Base-by-base conservation (phyloP, 2,797 vertebrate genomes). In the Sciaenops ocellatus region DNA sequence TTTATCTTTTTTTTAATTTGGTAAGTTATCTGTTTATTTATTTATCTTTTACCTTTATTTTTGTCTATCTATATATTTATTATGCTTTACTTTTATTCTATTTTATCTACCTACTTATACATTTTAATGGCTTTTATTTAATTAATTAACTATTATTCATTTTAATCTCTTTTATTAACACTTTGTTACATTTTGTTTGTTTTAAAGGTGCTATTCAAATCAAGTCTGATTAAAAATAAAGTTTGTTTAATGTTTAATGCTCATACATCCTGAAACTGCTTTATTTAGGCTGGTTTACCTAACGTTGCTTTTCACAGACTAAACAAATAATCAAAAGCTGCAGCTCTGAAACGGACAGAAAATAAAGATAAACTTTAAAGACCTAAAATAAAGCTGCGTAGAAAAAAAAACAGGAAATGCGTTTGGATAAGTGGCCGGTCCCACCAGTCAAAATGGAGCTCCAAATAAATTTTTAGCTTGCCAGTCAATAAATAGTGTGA, bases 401-500 rank as follows among this genome's bases (percentile, higher is more conserved):
- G 44, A 38, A 68, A 57, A 48, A 18, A 55, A 65, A 38, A 68
- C 62, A 52, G 20, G 54, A 68, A 64, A 65, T 7, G 17, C 16
- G 17, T 0, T 63, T 5, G 30, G 57, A 62, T 22, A 1, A 38
- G 46, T 24, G 64, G 47, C 2, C 16, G 12, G 60, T 41, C 55
- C 16, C 64, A 68, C n/a, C 28, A 55, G 34, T 52, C 67, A 50
- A 52, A 72, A 67, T 70, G 2, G 18, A 61, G 70, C 67, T 76
- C 44, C 51, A 73, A 83, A 78, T 64, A 72, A 2, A 83, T 74
- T 68, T 34, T 83, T 30, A 77, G 54, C 57, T 34, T 20, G 55
- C 20, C 2, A 61, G 72, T 62, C 77, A 73, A 75, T 54, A 82
- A 87, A 85, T 5, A 76, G 73, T 85, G 68, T 87, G 65, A 81